Percentiles rank a stretch among this genome's conserved stretches.
Evolutionary conservation across 1,140 invertebrate species (phyloP).

Genomic region (Oreohelix idahoensis): DNA sequence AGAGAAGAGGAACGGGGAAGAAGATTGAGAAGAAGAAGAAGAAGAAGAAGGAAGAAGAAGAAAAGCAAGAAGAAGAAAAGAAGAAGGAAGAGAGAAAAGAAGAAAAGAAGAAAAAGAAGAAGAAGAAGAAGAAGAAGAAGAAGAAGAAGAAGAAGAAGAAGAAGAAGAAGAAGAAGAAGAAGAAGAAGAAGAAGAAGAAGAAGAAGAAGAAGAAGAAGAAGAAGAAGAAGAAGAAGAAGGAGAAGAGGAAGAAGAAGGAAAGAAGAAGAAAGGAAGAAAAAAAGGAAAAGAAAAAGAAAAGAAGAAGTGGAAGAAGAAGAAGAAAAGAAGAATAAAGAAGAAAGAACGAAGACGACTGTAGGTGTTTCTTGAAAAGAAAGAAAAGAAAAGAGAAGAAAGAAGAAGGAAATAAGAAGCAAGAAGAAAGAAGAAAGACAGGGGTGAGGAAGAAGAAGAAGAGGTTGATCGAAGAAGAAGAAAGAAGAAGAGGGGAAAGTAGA

Average conservation of each 20-base stretch:
- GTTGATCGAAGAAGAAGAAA: constrained; percentile 14
- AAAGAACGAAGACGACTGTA: no score
- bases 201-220: neutral
- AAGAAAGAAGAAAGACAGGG: no score
- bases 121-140: neutral
- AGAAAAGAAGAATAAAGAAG: no score
- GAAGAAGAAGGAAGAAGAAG: no score
- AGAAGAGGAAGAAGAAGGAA: neutral
- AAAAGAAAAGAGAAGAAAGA: no score
- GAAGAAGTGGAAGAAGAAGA: no score
- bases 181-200: neutral
- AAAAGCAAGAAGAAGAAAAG: no score
- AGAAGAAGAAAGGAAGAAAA: no score
- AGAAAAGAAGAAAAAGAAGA: neutral
- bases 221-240: neutral
- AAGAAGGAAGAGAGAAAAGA: neutral
- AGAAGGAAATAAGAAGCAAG: no score
- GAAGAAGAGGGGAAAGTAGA: constrained; percentile 5
- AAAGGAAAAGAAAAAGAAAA: no score
- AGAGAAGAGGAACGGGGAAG: neutral
- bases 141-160: neutral
- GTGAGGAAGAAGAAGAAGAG: neutral
- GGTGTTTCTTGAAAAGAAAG: no score
- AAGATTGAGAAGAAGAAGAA: no score
- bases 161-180: neutral